These are phyloP conservation scores for Mirounga angustirostris DNA, from an alignment of 2,113 vertebrate genomes.

Conservation along the genomic window DNA sequence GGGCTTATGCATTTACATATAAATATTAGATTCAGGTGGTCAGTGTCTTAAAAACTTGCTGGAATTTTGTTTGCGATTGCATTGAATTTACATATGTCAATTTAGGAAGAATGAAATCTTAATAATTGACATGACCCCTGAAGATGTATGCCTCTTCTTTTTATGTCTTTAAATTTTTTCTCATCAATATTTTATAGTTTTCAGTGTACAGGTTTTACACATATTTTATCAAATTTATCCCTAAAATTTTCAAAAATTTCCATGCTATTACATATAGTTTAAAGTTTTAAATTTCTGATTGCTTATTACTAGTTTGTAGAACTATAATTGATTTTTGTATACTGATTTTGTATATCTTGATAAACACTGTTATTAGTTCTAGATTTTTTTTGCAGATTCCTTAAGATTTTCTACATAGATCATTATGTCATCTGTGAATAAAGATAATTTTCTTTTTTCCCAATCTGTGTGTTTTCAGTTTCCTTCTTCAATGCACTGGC, in stretches of 20 bases:
- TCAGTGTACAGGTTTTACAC: background rate
- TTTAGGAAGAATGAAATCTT: conserved; percentile 11
- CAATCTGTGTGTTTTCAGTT: background rate
- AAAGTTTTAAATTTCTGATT: conserved; percentile 6
- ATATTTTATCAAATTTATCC: conserved; percentile 32
- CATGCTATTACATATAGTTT: background rate
- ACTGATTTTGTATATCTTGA: background rate
- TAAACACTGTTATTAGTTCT: background rate
- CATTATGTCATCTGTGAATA: background rate
- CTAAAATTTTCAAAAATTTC: background rate
- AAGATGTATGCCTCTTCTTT: background rate
- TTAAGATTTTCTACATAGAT: background rate
- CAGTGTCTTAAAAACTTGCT: conserved; percentile 24
- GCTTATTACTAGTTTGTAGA: background rate
- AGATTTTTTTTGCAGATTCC: background rate
- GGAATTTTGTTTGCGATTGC: conserved; percentile 33
- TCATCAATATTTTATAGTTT: conserved; percentile 23
- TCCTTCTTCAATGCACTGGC: background rate
- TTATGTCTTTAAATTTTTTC: background rate
- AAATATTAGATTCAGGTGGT: conserved; percentile 8
- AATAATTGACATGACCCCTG: conserved; percentile 1
- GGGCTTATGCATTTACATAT: conserved; percentile 12
- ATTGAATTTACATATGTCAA: conserved; percentile 7
- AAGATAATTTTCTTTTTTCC: background rate
- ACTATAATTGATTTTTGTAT: background rate